These are phyloP conservation scores for Pammene fasciana DNA, from an alignment of 2,888 invertebrate genomes.

Conservation along the genomic window DNA sequence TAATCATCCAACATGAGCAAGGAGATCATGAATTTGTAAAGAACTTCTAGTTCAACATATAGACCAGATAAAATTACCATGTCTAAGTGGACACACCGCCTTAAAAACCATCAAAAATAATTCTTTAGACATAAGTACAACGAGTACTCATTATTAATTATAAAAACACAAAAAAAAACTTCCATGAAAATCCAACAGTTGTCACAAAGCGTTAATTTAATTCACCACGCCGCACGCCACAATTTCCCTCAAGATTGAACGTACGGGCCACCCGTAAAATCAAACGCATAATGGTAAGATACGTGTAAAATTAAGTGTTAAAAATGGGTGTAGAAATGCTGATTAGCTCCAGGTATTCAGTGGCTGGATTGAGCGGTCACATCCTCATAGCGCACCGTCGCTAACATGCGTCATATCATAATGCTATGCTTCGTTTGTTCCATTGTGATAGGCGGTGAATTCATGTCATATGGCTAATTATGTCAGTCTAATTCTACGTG, in stretches of 20 bases:
- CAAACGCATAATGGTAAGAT: conserved; percentile 75
- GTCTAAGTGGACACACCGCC: no score
- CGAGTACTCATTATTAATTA: conserved; percentile 24
- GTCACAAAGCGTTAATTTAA: conserved; percentile 38
- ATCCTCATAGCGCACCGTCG: conserved; percentile 67
- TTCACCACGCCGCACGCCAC: conserved; percentile 35
- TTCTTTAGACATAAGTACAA: background rate
- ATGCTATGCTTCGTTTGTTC: conserved; percentile 79
- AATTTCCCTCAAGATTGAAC: conserved; percentile 41
- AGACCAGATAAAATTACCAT: no score
- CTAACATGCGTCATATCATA: conserved; percentile 76
- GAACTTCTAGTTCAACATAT: no score
- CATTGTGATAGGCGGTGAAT: conserved; percentile 77
- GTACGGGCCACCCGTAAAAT: conserved; percentile 69
- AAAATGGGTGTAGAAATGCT: conserved; percentile 83
- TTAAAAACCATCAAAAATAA: background rate
- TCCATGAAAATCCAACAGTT: conserved; percentile 26
- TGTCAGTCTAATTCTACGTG: conserved; percentile 72
- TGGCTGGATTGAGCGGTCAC: conserved; percentile 76
- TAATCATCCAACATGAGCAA: no score
- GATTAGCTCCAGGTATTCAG: conserved; percentile 83
- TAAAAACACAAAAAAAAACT: conserved; percentile 4
- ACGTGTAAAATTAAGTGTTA: conserved; percentile 83
- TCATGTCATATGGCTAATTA: conserved; percentile 82
- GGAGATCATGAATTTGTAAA: no score